A percentile compares a stretch with the other conserved stretches of the same genome.
Conservation (phyloP, 92 coral and sea anemone species). For the Zoanthus sansibaricus region DNA sequence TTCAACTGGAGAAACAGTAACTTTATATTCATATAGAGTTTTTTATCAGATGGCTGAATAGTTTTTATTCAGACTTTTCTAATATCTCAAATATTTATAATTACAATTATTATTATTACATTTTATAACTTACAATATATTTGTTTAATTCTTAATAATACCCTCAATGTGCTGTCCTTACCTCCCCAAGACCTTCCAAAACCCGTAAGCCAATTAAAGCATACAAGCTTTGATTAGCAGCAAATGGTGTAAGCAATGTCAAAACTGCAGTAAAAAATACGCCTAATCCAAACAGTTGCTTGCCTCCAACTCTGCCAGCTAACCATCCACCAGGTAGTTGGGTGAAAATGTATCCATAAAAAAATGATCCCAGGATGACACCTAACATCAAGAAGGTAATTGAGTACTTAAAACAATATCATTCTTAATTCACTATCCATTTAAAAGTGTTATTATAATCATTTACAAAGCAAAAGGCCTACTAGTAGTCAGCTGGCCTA, state of each 20-base stretch:
- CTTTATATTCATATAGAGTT: too few species aligned
- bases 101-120: too few species aligned
- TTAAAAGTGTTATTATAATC: not conserved
- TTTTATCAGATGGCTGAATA: too few species aligned
- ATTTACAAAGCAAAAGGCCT: too few species aligned
- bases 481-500: too few species aligned
- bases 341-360: slow-evolving; percentile 92
- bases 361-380: slow-evolving; percentile 89
- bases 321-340: slow-evolving; percentile 98
- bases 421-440: not conserved
- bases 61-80: too few species aligned
- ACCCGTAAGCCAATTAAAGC: slow-evolving; percentile 77
- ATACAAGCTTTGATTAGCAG: slow-evolving; percentile 79
- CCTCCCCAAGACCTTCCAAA: slow-evolving; percentile 97
- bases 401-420: not conserved
- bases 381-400: slow-evolving; percentile 56
- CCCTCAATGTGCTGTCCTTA: slow-evolving; percentile 26
- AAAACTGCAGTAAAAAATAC: slow-evolving; percentile 83
- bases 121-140: too few species aligned
- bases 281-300: slow-evolving; percentile 85
- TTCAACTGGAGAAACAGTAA: too few species aligned
- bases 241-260: slow-evolving; percentile 90
- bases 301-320: slow-evolving; percentile 89
- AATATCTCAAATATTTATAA: too few species aligned
- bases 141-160: too few species aligned